Base-by-base conservation (phyloP, 2,797 vertebrate species). In the Poeciliopsis turneri region DNA sequence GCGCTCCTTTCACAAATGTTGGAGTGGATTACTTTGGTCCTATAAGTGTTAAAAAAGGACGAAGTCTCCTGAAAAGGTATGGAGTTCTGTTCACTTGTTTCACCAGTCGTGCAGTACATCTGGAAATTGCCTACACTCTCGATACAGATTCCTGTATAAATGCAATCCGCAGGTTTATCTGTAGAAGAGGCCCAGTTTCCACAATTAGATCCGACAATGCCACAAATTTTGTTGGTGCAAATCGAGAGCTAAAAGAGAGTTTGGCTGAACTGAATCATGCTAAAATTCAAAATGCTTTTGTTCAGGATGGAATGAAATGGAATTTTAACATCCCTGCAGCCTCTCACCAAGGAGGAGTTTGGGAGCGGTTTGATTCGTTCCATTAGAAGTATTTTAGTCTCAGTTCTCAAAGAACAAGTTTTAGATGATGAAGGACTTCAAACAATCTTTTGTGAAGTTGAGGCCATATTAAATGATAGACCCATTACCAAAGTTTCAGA, bases 291-390 rank as follows among this genome's bases (percentile, higher is more conserved):
- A 81, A 15, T 0, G 0, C 59, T 41, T 15, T 83, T 25, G 12
- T 79, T 1, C 45, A 73, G 36, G 57, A 73, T 51, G 45, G 57
- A 3, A 68, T 79, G 8, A 57, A 79, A 20, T 70, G 74, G 49
- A 0, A 12, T 10, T 13, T 83, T 25, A 82, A 77, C 47, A 5
- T 13, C 46, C 7, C 39, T 2, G 76, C 72, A 59, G 61, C n/a
- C 23, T 75, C 72, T 28, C 33, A 78, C 45, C 71, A 78, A 4
- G 33, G 76, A n/a, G 76, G 66, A 0, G 0, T 73, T 1, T 76
- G 2, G 57, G 75, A 81, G 11, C 3, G n/a, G 0, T 16, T 0
- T 71, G 33, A 80, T 76, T 39, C 16, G 0, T 5, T 74, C 61
- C 9, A 5, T 59, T 11, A 73, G n/a, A 46, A 73, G 59, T 75